phyloP scores from a whole-genome alignment of 92 coral and sea anemone genomes.

The Zoanthus sansibaricus region DNA sequence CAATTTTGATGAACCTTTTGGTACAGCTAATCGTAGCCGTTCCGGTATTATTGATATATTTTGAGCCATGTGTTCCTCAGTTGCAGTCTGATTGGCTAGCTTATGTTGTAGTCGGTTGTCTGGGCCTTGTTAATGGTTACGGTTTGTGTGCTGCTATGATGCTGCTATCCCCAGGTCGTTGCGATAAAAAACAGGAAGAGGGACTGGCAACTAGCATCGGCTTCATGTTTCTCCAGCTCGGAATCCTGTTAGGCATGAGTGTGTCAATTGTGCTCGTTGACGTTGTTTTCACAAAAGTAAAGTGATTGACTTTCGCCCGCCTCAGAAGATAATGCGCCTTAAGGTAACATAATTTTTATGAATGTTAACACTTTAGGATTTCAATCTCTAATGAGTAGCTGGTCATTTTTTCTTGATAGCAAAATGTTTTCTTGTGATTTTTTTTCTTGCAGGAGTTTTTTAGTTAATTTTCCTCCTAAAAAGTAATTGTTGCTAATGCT shows the following conservation, averaged over 20 bases:
- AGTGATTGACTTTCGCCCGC: neutral
- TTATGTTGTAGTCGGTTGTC: conserved; percentile 72
- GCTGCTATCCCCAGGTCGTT: conserved; percentile 84
- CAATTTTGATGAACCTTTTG: conserved; percentile 76
- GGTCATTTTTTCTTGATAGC: too few relatives aligned
- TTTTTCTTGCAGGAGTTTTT: too few relatives aligned
- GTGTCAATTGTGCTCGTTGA: conserved; percentile 78
- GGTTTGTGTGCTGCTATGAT: conserved; percentile 93
- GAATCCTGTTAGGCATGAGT: conserved; percentile 81
- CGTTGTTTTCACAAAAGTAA: conserved; percentile 68
- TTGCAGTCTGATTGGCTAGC: conserved; percentile 91
- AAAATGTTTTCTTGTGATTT: too few relatives aligned
- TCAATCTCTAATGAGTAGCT: too few relatives aligned
- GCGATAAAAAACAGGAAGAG: conserved; percentile 79
- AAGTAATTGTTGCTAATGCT: too few relatives aligned
- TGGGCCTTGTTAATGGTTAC: conserved; percentile 86
- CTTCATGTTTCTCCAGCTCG: conserved; percentile 84
- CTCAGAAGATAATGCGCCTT: too few relatives aligned
- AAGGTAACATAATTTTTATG: too few relatives aligned
- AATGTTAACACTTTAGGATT: too few relatives aligned
- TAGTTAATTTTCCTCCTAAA: too few relatives aligned
- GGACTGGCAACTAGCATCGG: conserved; percentile 91
- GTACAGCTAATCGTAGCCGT: conserved; percentile 81
- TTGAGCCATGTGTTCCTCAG: conserved; percentile 76
- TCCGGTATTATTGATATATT: conserved; percentile 84